Conservation (phyloP, 2,113 vertebrate species). For the western clawed frog (Xenopus tropicalis) region UCB_Xtro_10.0 CM004446.2:49616501-49617000, state of each 20-base stretch:
- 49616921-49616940: slow-evolving; percentile 62
- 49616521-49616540: slow-evolving; percentile 88
- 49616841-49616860: slow-evolving; percentile 96
- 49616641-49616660: slow-evolving; percentile 78
- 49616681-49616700: slow-evolving; percentile 70
- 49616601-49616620: slow-evolving; percentile 75
- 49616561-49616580: slow-evolving; percentile 80
- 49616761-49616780: slow-evolving; percentile 87
- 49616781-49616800: slow-evolving; percentile 85
- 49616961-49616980: slow-evolving; percentile 52
- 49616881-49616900: slow-evolving; percentile 56
- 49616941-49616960: slow-evolving; percentile 49
- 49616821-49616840: slow-evolving; percentile 92
- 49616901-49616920: slow-evolving; percentile 51
- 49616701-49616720: slow-evolving; percentile 77
- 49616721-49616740: slow-evolving; percentile 92
- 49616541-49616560: slow-evolving; percentile 77
- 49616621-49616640: slow-evolving; percentile 78
- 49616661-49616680: slow-evolving; percentile 81
- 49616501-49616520: slow-evolving; percentile 91
- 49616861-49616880: slow-evolving; percentile 68
- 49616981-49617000: too few relatives aligned
- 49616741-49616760: slow-evolving; percentile 89
- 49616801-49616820: slow-evolving; percentile 84
- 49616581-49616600: slow-evolving; percentile 75